Base-by-base conservation (phyloP, 2,888 invertebrate species). In the Andrena chrysosceles region DNA sequence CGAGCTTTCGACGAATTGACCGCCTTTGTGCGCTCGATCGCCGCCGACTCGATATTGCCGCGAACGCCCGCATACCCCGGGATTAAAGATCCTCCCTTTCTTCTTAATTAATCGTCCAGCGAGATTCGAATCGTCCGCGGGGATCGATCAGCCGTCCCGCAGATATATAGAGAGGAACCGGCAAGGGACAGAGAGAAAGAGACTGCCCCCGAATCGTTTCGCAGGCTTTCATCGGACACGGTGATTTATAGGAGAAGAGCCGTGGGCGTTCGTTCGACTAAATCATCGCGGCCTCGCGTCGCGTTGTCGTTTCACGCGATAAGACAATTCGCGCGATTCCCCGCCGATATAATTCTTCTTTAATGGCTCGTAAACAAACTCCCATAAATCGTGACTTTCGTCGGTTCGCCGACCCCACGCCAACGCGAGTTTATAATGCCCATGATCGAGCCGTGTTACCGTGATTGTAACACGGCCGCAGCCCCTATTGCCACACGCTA, bases 1-100 rank as follows among this genome's bases (percentile, higher is more conserved):
- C 82, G 83, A 81, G 89, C 89, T 87, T 89, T 89, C 77, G 77
- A 70, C 87, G 85, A 85, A 88, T 80, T 82, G 88, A 81, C 86
- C 85, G 83, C 75, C 79, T 78, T 85, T 77, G 63, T 74, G 60
- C 70, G 75, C 83, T 79, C 85, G 86, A 79, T 78, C 87, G 81
- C 62, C 87, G 81, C 63, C 76, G 74, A 81, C 78, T 75, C 78
- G 82, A 82, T 82, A 83, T 77, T 64, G 71, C 69, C 68, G 76
- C 64, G 69, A 49, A 64, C 72, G 73, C 83, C 83, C 83, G 83
- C 82, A 77, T 82, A 77, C 73, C 56, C 23, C 73, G 54, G 35
- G 74, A 83, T 83, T 73, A 77, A 82, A 82, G 83, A 77, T 72
- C 73, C 62, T 77, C 63, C 82, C 64, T 71, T 81, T 75, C 63